A percentile compares a stretch with the other conserved stretches of the same genome.
Evolutionary conservation across 2,888 invertebrate species (phyloP).

Genomic region (Mythimna ferrago): DNA sequence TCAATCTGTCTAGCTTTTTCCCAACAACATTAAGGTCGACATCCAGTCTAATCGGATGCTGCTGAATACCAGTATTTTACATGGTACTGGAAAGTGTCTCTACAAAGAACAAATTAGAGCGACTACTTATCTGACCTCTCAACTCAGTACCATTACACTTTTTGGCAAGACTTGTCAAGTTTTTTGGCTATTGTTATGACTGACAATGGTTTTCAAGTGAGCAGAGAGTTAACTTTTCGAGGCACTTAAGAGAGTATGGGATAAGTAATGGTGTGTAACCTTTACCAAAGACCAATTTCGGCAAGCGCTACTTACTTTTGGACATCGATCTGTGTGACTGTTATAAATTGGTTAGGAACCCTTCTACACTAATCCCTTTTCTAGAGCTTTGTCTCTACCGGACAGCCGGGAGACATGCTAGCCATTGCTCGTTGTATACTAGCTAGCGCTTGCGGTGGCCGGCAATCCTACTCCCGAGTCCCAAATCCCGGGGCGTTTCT

Average conservation of each 20-base stretch:
- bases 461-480: no score
- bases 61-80: neutral
- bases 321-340: neutral
- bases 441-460: no score
- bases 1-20: neutral
- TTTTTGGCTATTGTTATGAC: no score
- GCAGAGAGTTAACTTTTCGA: neutral
- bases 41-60: neutral
- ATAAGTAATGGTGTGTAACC: neutral
- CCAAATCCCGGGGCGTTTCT: no score
- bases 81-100: no score
- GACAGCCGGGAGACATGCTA: no score
- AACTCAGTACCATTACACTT: no score
- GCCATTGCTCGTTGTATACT: no score
- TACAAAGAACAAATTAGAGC: no score
- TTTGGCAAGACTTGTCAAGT: no score
- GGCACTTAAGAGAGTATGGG: neutral
- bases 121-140: neutral
- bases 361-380: neutral
- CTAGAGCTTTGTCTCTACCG: no score
- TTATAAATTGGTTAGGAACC: neutral
- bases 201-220: neutral
- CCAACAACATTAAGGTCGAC: neutral
- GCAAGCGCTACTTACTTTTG: neutral
- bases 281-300: neutral